Evolutionary conservation across 92 coral and sea anemone genomes (phyloP).

Genomic region (Pocillopora meandrina): DNA sequence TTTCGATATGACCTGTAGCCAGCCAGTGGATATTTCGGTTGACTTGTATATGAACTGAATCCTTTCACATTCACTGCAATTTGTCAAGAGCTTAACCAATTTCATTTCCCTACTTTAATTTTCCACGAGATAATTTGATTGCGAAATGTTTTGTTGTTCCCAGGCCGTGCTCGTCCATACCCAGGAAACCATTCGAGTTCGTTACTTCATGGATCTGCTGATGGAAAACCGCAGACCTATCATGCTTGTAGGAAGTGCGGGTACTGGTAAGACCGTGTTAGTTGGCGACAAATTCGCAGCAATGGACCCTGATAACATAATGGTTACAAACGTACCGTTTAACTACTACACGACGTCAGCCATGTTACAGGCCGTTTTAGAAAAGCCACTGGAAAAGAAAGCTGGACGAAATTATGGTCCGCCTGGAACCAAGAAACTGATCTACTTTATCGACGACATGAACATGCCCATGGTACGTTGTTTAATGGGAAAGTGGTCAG

Average conservation of each 20-base stretch:
- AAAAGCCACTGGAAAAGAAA: conserved; percentile 97
- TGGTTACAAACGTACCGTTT: conserved; percentile 96
- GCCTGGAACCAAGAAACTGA: conserved; percentile 93
- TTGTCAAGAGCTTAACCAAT: too few relatives aligned
- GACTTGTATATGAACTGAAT: background rate
- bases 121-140: background rate
- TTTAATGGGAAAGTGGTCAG: background rate
- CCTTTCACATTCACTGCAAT: background rate
- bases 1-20: too few relatives aligned
- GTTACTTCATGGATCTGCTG: conserved; percentile 97
- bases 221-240: conserved; percentile 98
- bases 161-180: conserved; percentile 99
- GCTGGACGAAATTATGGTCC: conserved; percentile 99
- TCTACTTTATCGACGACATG: conserved; percentile 98
- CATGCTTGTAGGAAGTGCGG: conserved; percentile 99
- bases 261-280: conserved; percentile 97
- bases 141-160: conserved; percentile 6
- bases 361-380: conserved; percentile 94
- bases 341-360: conserved; percentile 99
- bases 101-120: background rate
- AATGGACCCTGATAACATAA: conserved; percentile 87
- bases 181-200: conserved; percentile 96
- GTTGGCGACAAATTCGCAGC: conserved; percentile 96
- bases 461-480: conserved; percentile 98
- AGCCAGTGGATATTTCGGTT: background rate